phyloP scores from a whole-genome alignment of 2,888 invertebrate species.

The Pristionchus fissidentatus region DNA sequence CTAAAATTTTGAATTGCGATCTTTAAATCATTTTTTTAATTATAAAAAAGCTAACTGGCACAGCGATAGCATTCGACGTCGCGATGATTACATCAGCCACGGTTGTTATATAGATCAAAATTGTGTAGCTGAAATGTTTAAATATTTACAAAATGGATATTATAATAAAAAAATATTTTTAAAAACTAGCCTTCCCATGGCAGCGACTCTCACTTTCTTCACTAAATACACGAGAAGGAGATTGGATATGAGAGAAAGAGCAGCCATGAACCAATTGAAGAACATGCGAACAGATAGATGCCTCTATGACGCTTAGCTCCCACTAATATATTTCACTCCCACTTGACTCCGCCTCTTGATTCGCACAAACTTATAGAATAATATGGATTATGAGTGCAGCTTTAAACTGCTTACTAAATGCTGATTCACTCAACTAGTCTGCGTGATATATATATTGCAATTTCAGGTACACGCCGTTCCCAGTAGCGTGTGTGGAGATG shows the following conservation, averaged over 20 bases:
- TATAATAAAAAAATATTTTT: neutral
- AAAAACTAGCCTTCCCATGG: neutral
- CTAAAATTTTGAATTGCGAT: neutral
- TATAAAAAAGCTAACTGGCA: neutral
- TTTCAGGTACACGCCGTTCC: too few relatives aligned
- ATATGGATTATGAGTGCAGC: too few relatives aligned
- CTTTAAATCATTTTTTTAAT: neutral
- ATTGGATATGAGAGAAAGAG: constrained; percentile 6
- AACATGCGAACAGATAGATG: too few relatives aligned
- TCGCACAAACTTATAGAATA: too few relatives aligned
- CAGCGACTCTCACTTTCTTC: neutral
- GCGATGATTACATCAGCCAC: neutral
- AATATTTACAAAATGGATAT: too few relatives aligned
- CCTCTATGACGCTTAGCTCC: too few relatives aligned
- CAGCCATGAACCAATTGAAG: neutral
- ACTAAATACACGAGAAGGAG: constrained; percentile 27
- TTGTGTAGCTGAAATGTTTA: neutral
- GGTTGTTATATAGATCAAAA: neutral
- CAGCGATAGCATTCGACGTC: neutral
- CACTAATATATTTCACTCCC: too few relatives aligned
- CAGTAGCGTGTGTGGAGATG: too few relatives aligned
- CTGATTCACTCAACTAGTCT: too few relatives aligned
- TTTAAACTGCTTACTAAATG: too few relatives aligned
- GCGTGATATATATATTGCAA: too few relatives aligned
- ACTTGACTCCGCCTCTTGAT: too few relatives aligned